Evolutionary conservation across 2,888 invertebrate species (phyloP).

Genomic region (Drosophila melanosoma): DNA sequence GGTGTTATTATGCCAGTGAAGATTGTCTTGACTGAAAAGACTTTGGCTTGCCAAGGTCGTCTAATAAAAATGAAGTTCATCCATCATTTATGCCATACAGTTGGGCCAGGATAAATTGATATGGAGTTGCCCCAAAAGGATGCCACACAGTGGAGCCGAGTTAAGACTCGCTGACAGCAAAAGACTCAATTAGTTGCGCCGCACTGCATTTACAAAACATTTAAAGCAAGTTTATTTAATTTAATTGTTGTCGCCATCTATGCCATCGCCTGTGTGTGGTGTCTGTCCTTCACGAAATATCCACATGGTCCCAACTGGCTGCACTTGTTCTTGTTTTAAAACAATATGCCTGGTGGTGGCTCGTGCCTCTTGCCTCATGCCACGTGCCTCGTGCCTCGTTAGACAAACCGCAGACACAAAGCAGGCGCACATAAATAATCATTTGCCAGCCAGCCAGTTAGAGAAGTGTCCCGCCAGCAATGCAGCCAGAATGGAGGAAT

Average conservation of each 20-base stretch:
- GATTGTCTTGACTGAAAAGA: conserved; percentile 34
- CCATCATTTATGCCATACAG: conserved; percentile 66
- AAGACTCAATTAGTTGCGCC: conserved; percentile 73
- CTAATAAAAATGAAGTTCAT: conserved; percentile 76
- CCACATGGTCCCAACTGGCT: conserved; percentile 11
- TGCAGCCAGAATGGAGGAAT: not conserved
- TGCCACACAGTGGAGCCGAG: not conserved
- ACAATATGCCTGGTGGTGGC: conserved; percentile 59
- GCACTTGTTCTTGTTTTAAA: conserved; percentile 37
- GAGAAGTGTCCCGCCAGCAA: not conserved
- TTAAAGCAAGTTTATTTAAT: conserved; percentile 68
- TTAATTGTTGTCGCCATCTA: conserved; percentile 59
- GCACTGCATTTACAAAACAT: conserved; percentile 72
- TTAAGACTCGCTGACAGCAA: conserved; percentile 41
- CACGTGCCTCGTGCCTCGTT: conserved; percentile 51
- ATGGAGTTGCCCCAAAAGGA: not conserved
- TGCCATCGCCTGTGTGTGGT: conserved; percentile 4
- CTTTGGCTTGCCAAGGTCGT: conserved; percentile 66
- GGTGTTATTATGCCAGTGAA: conserved; percentile 15
- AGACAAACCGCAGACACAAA: conserved; percentile 68
- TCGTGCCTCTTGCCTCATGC: conserved; percentile 22
- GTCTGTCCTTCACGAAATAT: conserved; percentile 11
- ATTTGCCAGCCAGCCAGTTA: conserved; percentile 52
- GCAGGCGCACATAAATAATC: conserved; percentile 67
- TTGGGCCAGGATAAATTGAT: not conserved